These are phyloP conservation scores for Phortica magna DNA, from an alignment of 2,888 invertebrate species.

Conservation along the genomic window DNA sequence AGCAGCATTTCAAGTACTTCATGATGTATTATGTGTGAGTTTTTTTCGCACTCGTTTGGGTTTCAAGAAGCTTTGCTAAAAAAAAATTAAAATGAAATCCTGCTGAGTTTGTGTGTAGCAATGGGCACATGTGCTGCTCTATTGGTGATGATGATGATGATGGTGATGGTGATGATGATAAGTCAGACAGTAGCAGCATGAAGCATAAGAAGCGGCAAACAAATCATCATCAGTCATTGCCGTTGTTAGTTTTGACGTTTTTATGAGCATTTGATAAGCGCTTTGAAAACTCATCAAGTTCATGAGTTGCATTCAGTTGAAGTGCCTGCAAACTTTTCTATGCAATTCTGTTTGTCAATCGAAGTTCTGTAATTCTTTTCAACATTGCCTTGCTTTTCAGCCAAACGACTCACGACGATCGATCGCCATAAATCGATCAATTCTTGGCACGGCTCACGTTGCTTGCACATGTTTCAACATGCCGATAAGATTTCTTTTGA, in stretches of 20 bases:
- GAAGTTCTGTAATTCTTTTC: too few species aligned
- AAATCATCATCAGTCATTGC: conserved; percentile 69
- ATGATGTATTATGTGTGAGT: conserved; percentile 40
- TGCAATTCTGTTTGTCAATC: too few species aligned
- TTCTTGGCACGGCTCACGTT: too few species aligned
- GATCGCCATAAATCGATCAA: too few species aligned
- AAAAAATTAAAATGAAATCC: conserved; percentile 21
- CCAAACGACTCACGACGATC: too few species aligned
- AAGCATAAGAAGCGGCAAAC: not conserved
- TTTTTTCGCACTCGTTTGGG: not conserved
- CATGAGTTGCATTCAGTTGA: not conserved
- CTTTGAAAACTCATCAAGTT: conserved; percentile 23
- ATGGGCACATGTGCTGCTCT: not conserved
- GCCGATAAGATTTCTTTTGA: too few species aligned
- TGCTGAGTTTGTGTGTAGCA: not conserved
- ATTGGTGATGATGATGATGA: not conserved
- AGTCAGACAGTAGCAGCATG: not conserved
- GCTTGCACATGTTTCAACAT: too few species aligned
- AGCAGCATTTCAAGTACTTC: conserved; percentile 37
- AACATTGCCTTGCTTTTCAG: too few species aligned
- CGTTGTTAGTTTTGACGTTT: conserved; percentile 72
- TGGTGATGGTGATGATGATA: conserved; percentile 27
- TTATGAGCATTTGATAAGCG: conserved; percentile 71
- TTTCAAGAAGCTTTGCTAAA: conserved; percentile 4
- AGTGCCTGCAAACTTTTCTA: not conserved